Percentiles rank a stretch among this genome's conserved stretches.
Evolutionary conservation across 2,797 vertebrate species (phyloP).

Genomic region (Hoplostethus mediterraneus): DNA sequence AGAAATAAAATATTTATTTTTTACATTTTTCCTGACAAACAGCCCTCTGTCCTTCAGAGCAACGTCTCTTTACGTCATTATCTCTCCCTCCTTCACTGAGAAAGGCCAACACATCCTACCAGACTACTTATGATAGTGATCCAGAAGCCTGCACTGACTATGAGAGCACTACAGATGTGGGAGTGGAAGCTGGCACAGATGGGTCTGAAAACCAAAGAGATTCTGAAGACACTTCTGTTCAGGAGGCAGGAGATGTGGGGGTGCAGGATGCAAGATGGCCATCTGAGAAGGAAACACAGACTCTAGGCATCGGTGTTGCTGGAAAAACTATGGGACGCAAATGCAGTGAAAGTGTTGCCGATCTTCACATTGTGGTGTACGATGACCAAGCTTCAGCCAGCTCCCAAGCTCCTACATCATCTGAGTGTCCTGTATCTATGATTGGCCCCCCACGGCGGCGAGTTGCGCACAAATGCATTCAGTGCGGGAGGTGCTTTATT

Average conservation of each 20-base stretch:
- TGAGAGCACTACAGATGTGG: conserved; percentile 1
- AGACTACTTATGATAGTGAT: not conserved
- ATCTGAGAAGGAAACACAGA: conserved; percentile 8
- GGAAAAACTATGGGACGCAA: conserved; percentile 7
- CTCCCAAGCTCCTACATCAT: conserved; percentile 20
- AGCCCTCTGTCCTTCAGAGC: conserved; percentile 58
- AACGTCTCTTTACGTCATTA: conserved; percentile 55
- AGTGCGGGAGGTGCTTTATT: conserved; percentile 67
- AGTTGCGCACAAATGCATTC: conserved; percentile 66
- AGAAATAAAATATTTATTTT: not conserved
- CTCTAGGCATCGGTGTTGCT: not conserved
- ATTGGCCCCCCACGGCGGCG: conserved; percentile 23
- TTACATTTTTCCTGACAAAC: conserved; percentile 22
- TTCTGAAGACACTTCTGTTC: not conserved
- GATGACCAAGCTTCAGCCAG: not conserved
- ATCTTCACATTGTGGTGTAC: not conserved
- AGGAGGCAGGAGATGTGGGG: not conserved
- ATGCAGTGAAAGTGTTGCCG: not conserved
- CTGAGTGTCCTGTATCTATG: not conserved
- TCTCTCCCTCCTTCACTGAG: conserved; percentile 26
- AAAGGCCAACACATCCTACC: not conserved
- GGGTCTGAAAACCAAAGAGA: conserved; percentile 15
- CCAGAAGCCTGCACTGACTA: not conserved
- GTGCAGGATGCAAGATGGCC: conserved; percentile 1
- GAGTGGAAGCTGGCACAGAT: conserved; percentile 3